Evolutionary conservation across 2,797 vertebrate species (phyloP).

Genomic region (Rhynchotus rufescens): DNA sequence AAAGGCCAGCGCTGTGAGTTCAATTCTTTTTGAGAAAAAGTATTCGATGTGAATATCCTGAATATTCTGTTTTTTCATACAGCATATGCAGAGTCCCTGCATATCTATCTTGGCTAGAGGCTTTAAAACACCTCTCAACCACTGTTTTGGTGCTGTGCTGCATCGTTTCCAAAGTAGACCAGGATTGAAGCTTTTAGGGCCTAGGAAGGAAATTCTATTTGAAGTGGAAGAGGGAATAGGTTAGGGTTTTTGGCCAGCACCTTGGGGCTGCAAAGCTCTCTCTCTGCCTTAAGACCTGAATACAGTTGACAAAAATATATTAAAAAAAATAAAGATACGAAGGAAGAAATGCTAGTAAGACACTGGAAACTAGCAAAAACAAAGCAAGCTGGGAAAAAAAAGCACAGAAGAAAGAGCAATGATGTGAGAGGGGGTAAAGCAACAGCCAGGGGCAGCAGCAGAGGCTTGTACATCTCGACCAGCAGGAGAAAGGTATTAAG

Average conservation of each 20-base stretch:
- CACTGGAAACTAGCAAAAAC: neutral
- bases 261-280: neutral
- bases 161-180: neutral
- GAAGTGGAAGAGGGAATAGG: neutral
- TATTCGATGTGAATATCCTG: neutral
- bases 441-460: neutral
- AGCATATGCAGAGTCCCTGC: neutral
- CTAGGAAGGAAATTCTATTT: neutral
- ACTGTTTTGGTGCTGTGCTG: neutral
- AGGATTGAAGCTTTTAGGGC: neutral
- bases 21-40: neutral
- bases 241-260: too few species aligned
- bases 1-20: slow-evolving; percentile 56
- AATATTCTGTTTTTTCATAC: neutral
- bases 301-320: too few species aligned
- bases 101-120: neutral
- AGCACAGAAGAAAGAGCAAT: neutral
- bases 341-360: neutral
- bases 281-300: neutral
- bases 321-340: neutral
- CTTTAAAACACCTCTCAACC: neutral
- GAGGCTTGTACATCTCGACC: neutral
- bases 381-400: neutral
- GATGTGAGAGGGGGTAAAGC: neutral
- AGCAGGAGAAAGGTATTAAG: neutral